A percentile compares a stretch with the other conserved stretches of the same genome.
phyloP scores from a whole-genome alignment of 1,140 invertebrate genomes.

The Hestina assimilis region DNA sequence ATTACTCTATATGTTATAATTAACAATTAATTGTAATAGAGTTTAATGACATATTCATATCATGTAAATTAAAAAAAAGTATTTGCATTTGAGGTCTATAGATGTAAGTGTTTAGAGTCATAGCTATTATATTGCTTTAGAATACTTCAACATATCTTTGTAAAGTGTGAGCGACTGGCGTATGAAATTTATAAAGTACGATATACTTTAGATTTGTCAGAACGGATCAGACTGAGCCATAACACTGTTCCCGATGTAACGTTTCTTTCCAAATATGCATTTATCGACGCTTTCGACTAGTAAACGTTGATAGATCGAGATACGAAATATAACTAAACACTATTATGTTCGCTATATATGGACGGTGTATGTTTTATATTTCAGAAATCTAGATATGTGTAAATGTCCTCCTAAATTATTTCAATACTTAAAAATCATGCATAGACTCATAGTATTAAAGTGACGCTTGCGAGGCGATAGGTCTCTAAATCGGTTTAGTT shows the following conservation, averaged over 20 bases:
- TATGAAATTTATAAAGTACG: constrained; percentile 25
- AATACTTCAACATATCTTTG: constrained; percentile 77
- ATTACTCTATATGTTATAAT: constrained; percentile 53
- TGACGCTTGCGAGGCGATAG: constrained; percentile 66
- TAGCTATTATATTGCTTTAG: constrained; percentile 75
- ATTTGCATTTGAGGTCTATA: constrained; percentile 78
- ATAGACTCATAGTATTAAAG: constrained; percentile 73
- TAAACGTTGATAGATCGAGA: constrained; percentile 31
- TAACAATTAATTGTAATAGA: constrained; percentile 68
- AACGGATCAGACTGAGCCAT: constrained; percentile 30
- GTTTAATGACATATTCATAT: constrained; percentile 76
- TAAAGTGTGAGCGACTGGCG: constrained; percentile 60
- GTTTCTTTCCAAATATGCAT: constrained; percentile 70
- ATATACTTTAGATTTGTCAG: constrained; percentile 27
- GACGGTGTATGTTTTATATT: constrained; percentile 48
- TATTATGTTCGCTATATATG: constrained; percentile 25
- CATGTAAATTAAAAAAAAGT: constrained; percentile 77
- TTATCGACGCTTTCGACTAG: constrained; percentile 55
- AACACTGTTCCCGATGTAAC: constrained; percentile 32
- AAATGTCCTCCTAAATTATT: constrained; percentile 71
- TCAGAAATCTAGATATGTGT: constrained; percentile 56
- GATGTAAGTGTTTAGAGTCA: constrained; percentile 74
- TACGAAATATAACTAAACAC: constrained; percentile 4
- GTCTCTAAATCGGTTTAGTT: constrained; percentile 64
- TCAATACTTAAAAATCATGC: constrained; percentile 71